Conservation (phyloP, 2,113 vertebrate genomes). For the Macroglossus sobrinus region DNA sequence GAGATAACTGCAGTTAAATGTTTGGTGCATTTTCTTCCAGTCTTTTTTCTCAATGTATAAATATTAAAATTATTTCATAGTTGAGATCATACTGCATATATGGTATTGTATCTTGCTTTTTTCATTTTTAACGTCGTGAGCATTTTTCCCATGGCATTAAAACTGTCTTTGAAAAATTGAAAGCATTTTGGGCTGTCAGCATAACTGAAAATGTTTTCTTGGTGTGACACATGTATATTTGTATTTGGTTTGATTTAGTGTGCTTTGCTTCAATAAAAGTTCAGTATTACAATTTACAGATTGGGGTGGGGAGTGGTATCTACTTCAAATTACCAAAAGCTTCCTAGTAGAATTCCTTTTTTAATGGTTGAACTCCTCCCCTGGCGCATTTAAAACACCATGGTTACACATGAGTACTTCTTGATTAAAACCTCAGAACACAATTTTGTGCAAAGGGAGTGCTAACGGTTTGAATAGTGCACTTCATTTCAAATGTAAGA, state of each 20-base stretch:
- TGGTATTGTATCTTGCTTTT: slow-evolving; percentile 69
- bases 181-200: slow-evolving; percentile 70
- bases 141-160: slow-evolving; percentile 66
- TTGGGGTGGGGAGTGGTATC: slow-evolving; percentile 77
- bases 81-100: slow-evolving; percentile 64
- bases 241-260: slow-evolving; percentile 75
- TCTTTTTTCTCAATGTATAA: slow-evolving; percentile 69
- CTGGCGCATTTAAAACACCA: slow-evolving; percentile 20
- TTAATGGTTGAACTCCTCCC: not conserved
- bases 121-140: slow-evolving; percentile 63
- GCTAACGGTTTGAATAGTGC: not conserved
- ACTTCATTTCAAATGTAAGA: not conserved
- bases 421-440: slow-evolving; percentile 14
- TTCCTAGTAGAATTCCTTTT: slow-evolving; percentile 42
- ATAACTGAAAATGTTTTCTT: slow-evolving; percentile 73
- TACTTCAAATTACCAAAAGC: slow-evolving; percentile 59
- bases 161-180: slow-evolving; percentile 74
- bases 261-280: slow-evolving; percentile 77
- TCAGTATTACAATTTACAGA: slow-evolving; percentile 67
- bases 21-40: slow-evolving; percentile 67
- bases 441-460: not conserved
- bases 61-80: slow-evolving; percentile 66
- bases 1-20: slow-evolving; percentile 50
- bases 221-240: slow-evolving; percentile 73
- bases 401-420: not conserved